Evolutionary conservation across 2,113 vertebrate species (phyloP).

Genomic region (Eptesicus fuscus): DNA sequence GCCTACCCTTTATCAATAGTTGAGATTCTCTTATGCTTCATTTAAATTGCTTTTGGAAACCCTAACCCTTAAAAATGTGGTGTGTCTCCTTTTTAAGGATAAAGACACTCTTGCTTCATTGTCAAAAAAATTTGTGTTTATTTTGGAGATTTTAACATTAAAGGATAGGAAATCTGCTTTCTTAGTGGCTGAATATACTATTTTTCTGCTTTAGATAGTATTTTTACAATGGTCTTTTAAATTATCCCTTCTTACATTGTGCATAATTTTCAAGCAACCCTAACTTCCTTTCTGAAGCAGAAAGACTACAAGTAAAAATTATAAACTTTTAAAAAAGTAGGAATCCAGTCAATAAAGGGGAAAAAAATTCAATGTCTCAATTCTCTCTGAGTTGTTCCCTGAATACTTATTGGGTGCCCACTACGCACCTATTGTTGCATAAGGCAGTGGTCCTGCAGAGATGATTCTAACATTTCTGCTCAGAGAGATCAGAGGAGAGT

Average conservation of each 20-base stretch:
- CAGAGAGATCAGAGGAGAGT: background rate
- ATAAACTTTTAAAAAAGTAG: background rate
- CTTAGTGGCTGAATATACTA: background rate
- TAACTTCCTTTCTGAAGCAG: conserved; percentile 32
- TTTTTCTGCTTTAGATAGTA: background rate
- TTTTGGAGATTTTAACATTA: background rate
- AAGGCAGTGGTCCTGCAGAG: background rate
- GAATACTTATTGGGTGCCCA: background rate
- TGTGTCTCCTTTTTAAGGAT: conserved; percentile 22
- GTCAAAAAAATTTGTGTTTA: background rate
- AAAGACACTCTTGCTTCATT: background rate
- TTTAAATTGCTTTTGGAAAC: background rate
- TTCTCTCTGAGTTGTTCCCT: background rate
- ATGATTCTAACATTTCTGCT: background rate
- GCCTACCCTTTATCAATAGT: background rate
- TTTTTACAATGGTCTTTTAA: background rate
- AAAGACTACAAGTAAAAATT: background rate
- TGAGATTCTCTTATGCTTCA: background rate
- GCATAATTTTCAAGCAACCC: background rate
- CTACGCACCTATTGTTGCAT: background rate
- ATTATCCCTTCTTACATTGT: background rate
- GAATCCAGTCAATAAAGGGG: background rate
- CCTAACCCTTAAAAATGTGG: background rate
- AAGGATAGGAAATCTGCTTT: background rate
- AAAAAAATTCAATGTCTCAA: background rate